phyloP scores from a whole-genome alignment of 2,888 invertebrate species.

The Platycheirus rosarum region DNA sequence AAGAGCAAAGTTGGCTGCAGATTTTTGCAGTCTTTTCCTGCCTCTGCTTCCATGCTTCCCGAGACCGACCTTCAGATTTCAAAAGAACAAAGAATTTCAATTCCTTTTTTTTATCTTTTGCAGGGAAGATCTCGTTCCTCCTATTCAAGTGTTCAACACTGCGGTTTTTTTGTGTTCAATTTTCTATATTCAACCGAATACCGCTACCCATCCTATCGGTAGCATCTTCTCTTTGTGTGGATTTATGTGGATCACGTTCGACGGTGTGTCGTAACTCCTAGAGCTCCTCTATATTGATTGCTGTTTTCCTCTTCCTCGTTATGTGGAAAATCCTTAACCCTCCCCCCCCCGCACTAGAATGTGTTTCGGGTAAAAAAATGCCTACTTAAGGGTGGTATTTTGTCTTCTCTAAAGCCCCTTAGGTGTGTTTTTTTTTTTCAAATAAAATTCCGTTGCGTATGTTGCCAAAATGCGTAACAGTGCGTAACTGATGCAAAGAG shows the following conservation, averaged over 20 bases:
- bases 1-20: slow-evolving; percentile 46
- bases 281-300: slow-evolving; percentile 52
- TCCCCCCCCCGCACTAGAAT: too few species aligned
- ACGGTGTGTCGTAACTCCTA: slow-evolving; percentile 14
- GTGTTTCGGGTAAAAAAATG: slow-evolving; percentile 32
- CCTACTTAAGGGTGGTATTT: slow-evolving; percentile 64
- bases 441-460: slow-evolving; percentile 55
- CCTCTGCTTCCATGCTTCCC: slow-evolving; percentile 17
- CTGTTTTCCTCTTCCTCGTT: slow-evolving; percentile 51
- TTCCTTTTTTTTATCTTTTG: slow-evolving; percentile 15
- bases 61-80: slow-evolving; percentile 14
- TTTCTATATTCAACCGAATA: neutral
- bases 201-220: neutral
- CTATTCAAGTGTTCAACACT: slow-evolving; percentile 50
- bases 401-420: slow-evolving; percentile 43
- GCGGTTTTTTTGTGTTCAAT: slow-evolving; percentile 25
- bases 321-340: too few species aligned
- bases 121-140: neutral
- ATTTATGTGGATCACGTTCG: slow-evolving; percentile 71
- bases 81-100: slow-evolving; percentile 39
- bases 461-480: slow-evolving; percentile 54
- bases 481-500: slow-evolving; percentile 49
- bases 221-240: slow-evolving; percentile 38
- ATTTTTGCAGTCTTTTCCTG: slow-evolving; percentile 40
- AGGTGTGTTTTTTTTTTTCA: slow-evolving; percentile 3